Evolutionary conservation across 2,113 vertebrate species (phyloP), one percentile per base, ranked within the genome.

Genomic region (Hypomesus transpacificus): DNA sequence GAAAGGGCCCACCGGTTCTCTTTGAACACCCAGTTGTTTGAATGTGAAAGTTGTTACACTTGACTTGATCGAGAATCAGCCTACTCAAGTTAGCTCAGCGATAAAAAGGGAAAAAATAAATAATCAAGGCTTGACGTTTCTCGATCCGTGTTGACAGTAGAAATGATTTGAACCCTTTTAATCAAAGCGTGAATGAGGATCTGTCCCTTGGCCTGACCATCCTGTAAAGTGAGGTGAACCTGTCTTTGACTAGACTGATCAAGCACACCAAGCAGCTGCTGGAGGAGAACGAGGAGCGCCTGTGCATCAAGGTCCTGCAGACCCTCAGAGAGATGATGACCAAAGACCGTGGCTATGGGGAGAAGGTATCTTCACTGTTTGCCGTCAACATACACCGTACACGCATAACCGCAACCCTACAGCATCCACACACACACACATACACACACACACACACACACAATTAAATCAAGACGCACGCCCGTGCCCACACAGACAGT

Each of bases 241-340:
- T 51, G 1, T 8, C 39, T 50, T 63, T 80, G 72, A 84, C 54
- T 90, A 98, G 97, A 85, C 87, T 99, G 73, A 99, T 99, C 82
- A 97, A 98, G 84, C 97, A 98, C 78, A 99, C 97, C 31, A 99
- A 98, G 16, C 97, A 98, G 86, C 86, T 99, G 34, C 88, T 99
- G 69, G 97, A 98, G 82, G 97, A 99, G 84, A 98, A 98, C 18
- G 97, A 99, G 82, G 97, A 99, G 89, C 96, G 96, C 16, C 89
- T 99, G 1, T 99, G 97, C 79, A 98, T 99, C 86, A 98, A 99
- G 87, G 97, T 99, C 1, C 87, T 99, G 50, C 97, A 98, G 91
- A 98, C 97, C 0, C 92, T 99, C 75, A 90, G 97, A 80, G 97
- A 99, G 86, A 99, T 99, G 97, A 99, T 98, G 97, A 96, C 96